Evolutionary conservation across 1,140 invertebrate genomes (phyloP), one percentile per base, ranked within the genome.

Genomic region (Drosophila parvula): DNA sequence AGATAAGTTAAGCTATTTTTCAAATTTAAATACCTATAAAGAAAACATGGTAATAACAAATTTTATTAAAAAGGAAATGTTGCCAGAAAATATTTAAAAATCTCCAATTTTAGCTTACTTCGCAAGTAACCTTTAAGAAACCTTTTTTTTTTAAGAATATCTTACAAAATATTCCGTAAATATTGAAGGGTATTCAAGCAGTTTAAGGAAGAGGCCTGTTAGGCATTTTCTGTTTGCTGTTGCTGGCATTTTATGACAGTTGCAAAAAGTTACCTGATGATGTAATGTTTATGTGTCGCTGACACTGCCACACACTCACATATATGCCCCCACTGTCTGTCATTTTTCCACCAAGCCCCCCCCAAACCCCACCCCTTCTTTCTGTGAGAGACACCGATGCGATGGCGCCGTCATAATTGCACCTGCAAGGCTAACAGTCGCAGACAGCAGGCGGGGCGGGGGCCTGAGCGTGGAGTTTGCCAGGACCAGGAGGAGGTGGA

Each of bases 271-370:
- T 88, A 79, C 82, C 83, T 88, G 82, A 86, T 86, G 82, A 86
- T 86, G 79, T 86, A 88, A 86, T 86, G 82, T 86, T 88, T 86
- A 79, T 86, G 79, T 86, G 83, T 86, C 82, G 83, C 83, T 86
- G 83, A 86, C 82, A 86, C 82, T 70, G 83, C 30, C 64, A 67
- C 48, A 36, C 67, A 44, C 28, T 28, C 22, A 1, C 34, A 34
- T 5, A 38, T 38, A 55, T n/a, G 10, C 14, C 43, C 14, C 43
- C 22, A 16, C 28, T 40, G 61, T 34, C 56, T 34, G 16, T 36
- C 40, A 32, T 14, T 62, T 45, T 65, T 62, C 12, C 28, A 12
- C 43, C n/a, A n/a, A n/a, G n/a, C n/a, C n/a, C 44, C 11, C 43
- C 44, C 8, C 34, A 16, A 34, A 9, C 53, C 10, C 28, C 36